Percentiles rank a stretch among this genome's conserved stretches.
phyloP scores from a whole-genome alignment of 2,888 invertebrate genomes.

The Melanophora roralis region DNA sequence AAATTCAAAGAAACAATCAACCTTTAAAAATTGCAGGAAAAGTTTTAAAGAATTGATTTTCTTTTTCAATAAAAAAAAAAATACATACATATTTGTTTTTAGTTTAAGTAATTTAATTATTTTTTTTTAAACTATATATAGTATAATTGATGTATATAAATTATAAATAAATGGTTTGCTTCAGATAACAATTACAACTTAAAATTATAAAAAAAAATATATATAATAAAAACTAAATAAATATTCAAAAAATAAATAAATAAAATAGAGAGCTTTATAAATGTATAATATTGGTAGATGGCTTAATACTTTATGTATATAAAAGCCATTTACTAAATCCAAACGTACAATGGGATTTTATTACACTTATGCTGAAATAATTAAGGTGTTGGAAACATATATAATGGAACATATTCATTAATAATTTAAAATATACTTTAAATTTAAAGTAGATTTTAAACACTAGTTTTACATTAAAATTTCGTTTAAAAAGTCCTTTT shows the following conservation, averaged over 20 bases:
- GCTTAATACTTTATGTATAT: no score
- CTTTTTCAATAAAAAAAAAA: constrained; percentile 16
- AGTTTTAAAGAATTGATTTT: background rate
- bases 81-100: constrained; percentile 5
- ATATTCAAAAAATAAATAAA: constrained; percentile 6
- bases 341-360: no score
- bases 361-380: no score
- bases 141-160: constrained; percentile 5
- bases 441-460: no score
- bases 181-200: constrained; percentile 22
- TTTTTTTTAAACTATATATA: background rate
- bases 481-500: no score
- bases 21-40: background rate
- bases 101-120: constrained; percentile 9
- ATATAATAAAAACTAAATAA: constrained; percentile 1
- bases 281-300: no score
- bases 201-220: constrained; percentile 22
- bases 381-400: no score
- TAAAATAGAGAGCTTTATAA: background rate
- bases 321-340: no score
- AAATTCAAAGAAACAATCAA: constrained; percentile 9
- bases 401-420: no score
- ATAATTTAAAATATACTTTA: no score
- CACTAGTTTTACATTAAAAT: no score
- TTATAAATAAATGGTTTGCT: constrained; percentile 17